phyloP scores from a whole-genome alignment of 2,888 invertebrate genomes.

The Megalurothrips usitatus region DNA sequence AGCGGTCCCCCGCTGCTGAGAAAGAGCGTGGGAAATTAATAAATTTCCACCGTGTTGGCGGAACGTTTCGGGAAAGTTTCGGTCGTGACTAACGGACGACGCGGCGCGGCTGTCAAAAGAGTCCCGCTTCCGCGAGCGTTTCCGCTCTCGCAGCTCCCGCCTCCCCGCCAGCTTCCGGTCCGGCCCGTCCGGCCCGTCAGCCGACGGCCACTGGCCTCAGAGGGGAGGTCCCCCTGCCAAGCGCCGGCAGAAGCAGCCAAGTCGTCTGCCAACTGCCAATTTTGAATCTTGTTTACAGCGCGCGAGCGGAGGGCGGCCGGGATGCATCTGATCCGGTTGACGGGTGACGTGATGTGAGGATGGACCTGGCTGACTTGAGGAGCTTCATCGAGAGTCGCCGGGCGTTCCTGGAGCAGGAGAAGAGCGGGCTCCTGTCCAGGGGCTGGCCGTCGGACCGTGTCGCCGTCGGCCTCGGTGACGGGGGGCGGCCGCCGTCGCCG shows the following conservation, averaged over 20 bases:
- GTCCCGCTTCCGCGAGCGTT: too few species aligned
- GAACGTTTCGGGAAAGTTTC: too few species aligned
- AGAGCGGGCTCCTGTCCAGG: neutral
- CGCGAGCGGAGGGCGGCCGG: neutral
- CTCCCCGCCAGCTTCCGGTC: too few species aligned
- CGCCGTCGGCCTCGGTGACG: neutral
- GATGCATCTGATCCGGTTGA: neutral
- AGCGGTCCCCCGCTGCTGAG: too few species aligned
- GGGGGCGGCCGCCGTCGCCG: neutral
- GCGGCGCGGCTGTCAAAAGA: too few species aligned
- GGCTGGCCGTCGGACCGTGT: neutral
- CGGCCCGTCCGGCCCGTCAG: too few species aligned
- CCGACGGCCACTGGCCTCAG: neutral
- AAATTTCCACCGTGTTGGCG: too few species aligned
- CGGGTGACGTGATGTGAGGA: neutral
- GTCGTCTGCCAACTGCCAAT: neutral
- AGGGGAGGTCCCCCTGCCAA: neutral
- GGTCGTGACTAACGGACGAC: too few species aligned
- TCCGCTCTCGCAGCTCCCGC: too few species aligned
- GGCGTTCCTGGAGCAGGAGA: neutral
- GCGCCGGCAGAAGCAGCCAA: neutral
- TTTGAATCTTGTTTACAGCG: neutral
- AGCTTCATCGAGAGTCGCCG: neutral
- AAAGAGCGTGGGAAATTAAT: too few species aligned
- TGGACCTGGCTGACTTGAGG: neutral